phyloP scores from a whole-genome alignment of 2,113 vertebrate species.

The Gobio gobio region DNA sequence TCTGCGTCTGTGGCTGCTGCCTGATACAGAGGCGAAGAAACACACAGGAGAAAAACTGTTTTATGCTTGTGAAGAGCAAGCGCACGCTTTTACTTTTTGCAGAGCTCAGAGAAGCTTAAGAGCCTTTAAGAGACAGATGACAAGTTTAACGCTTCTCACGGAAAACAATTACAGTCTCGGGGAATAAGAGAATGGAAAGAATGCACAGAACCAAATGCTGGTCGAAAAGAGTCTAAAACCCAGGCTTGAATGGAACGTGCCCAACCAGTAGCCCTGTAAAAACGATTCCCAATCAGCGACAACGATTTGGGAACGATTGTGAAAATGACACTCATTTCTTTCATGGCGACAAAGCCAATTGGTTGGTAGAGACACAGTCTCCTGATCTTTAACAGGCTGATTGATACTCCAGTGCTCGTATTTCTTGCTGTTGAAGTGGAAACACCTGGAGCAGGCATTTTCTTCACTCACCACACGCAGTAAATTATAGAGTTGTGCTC shows the following conservation, averaged over 20 bases:
- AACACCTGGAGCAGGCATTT: constrained; percentile 74
- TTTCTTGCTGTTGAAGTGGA: constrained; percentile 72
- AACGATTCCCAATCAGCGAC: constrained; percentile 71
- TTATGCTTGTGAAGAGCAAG: neutral
- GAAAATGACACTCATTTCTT: constrained; percentile 67
- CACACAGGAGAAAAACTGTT: neutral
- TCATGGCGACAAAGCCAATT: constrained; percentile 74
- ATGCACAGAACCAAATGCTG: neutral
- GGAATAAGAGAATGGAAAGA: constrained; percentile 47
- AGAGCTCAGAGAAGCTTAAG: constrained; percentile 30
- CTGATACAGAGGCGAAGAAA: constrained; percentile 68
- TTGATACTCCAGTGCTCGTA: constrained; percentile 70
- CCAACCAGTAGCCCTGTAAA: constrained; percentile 69
- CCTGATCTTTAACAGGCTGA: constrained; percentile 67
- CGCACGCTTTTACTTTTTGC: neutral
- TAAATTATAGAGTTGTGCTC: constrained; percentile 73
- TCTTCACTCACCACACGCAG: constrained; percentile 73
- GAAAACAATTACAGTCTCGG: constrained; percentile 46
- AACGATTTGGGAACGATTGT: constrained; percentile 68
- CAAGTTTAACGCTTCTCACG: constrained; percentile 28
- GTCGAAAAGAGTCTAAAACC: constrained; percentile 42
- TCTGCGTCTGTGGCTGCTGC: constrained; percentile 95
- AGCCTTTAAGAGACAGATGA: constrained; percentile 36
- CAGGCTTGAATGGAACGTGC: constrained; percentile 47
- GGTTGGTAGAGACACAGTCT: constrained; percentile 63